Base-by-base conservation (phyloP, 2,888 invertebrate genomes). In the Alcis repandata region DNA sequence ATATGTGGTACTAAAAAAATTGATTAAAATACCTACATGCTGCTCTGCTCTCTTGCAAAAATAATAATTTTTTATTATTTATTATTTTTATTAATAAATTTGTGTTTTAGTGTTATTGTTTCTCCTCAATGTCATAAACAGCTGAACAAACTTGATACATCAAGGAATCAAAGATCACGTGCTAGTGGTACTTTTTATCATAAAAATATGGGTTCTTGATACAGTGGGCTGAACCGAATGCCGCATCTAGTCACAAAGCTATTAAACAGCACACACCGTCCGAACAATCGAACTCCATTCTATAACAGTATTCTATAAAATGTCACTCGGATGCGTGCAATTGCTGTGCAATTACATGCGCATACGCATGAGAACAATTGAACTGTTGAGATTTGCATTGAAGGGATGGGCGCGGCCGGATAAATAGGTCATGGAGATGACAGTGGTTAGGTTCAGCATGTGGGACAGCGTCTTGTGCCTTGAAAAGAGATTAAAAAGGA, bases 371-470 rank as follows among this genome's bases (percentile, higher is more conserved):
- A 56, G 57, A 74, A 78, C 81, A 79, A 82, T 82, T 79, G 82
- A 78, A 77, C 76, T 77, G 80, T 73, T 67, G 64, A 70, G 70
- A 78, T 82, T 81, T 77, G 78, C 82, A 79, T 82, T 68, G 73
- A 74, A 77, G 72, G 48, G 69, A 67, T 53, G 71, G 77, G 78
- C 70, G 78, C 65, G 76, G 66, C 59, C 11, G 51, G 15, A 65
- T 70, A 78, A 76, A 68, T 74, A 76, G 79, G 80, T 79, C 81
- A 78, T 56, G 70, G 66, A 53, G 64, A 70, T 72, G 62, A 70
- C 62, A 67, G 71, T 64, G 56, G 45, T 66, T 53, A 59, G 46
- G 40, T 38, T 67, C 59, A 69, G 38, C 33, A 10, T 58, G 33
- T 48, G 33, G 17, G 10, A 38, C 27, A 49, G 27, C 11, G 22